These are phyloP conservation scores for Nibea coibor DNA, from an alignment of 2,113 vertebrate genomes.

Conservation along the genomic window DNA sequence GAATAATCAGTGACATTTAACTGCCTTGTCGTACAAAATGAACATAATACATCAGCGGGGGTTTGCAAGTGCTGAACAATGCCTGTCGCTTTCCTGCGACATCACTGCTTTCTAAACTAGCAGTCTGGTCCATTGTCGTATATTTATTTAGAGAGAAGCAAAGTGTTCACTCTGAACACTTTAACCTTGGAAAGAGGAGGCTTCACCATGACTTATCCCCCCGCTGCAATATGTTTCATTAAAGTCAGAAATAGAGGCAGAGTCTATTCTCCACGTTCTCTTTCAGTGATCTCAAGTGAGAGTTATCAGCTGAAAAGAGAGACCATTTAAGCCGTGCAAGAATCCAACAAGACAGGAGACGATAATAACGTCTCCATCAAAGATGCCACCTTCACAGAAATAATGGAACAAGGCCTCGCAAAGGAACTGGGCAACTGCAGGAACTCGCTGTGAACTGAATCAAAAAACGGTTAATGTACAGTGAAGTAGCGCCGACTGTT, in stretches of 20 bases:
- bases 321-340: slow-evolving; percentile 1
- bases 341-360: slow-evolving; percentile 30
- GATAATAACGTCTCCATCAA: slow-evolving; percentile 21
- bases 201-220: neutral
- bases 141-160: neutral
- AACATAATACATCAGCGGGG: slow-evolving; percentile 46
- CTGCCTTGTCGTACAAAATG: slow-evolving; percentile 63
- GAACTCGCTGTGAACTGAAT: slow-evolving; percentile 33
- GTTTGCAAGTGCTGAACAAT: slow-evolving; percentile 38
- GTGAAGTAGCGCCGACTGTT: slow-evolving; percentile 12
- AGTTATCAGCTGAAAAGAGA: slow-evolving; percentile 20
- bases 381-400: neutral
- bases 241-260: neutral
- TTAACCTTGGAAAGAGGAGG: slow-evolving; percentile 19
- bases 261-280: slow-evolving; percentile 7
- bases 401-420: neutral
- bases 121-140: slow-evolving; percentile 2
- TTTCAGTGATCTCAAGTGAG: slow-evolving; percentile 18
- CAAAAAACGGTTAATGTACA: slow-evolving; percentile 12
- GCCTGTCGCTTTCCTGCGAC: slow-evolving; percentile 12
- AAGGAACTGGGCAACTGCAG: neutral
- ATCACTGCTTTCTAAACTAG: slow-evolving; percentile 27
- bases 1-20: slow-evolving; percentile 65
- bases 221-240: slow-evolving; percentile 16
- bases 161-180: neutral